A percentile compares a stretch with the other conserved stretches of the same genome.
Conservation (phyloP, 2,113 vertebrate species). For the Heloderma charlesbogerti region DNA sequence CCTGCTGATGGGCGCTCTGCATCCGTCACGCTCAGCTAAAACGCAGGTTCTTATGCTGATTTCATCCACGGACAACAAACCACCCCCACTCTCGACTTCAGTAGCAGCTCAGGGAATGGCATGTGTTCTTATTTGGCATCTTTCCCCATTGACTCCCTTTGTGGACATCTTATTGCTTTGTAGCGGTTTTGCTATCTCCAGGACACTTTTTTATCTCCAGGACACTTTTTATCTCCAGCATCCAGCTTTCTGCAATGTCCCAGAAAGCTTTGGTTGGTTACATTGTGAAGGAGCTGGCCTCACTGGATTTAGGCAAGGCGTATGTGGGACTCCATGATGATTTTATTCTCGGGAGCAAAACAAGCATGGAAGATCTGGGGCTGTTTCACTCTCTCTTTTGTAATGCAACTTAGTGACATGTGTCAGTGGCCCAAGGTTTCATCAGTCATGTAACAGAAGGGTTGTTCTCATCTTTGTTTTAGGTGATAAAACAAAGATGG, state of each 20-base stretch:
- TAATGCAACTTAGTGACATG: not conserved
- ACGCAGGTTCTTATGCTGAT: not conserved
- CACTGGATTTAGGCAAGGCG: not conserved
- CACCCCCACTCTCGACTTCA: not conserved
- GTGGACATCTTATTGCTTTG: not conserved
- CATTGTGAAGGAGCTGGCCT: not conserved
- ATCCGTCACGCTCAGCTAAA: not conserved
- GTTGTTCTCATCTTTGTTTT: not conserved
- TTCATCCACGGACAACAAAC: not conserved
- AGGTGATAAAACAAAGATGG: not conserved
- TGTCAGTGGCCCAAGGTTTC: not conserved
- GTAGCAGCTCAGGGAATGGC: slow-evolving; percentile 9
- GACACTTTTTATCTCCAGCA: not conserved
- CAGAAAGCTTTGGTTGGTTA: not conserved
- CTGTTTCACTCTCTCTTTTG: not conserved
- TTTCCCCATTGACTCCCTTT: not conserved
- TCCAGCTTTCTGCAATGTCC: not conserved
- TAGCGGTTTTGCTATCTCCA: not conserved
- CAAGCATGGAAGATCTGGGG: not conserved
- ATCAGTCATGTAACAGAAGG: too few relatives aligned
- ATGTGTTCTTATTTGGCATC: not conserved
- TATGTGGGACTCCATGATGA: not conserved
- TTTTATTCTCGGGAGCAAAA: not conserved
- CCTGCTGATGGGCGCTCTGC: not conserved
- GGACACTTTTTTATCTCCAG: not conserved